phyloP scores from a whole-genome alignment of 1,140 invertebrate genomes.

The Drosophila erecta region DNA sequence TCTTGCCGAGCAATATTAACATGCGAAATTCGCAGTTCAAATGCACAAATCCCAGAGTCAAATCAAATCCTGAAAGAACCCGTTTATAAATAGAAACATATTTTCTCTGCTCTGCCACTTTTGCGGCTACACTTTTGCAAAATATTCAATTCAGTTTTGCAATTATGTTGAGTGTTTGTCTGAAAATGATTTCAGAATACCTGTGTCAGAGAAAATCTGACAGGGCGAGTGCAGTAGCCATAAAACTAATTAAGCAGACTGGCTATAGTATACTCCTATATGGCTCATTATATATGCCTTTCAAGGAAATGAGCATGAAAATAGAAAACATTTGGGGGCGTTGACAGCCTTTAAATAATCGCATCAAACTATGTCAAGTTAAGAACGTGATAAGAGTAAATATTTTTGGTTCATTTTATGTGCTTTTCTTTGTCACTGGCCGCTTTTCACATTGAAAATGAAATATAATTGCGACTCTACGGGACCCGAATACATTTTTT shows the following conservation, averaged over 20 bases:
- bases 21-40: slow-evolving; percentile 1
- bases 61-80: slow-evolving; percentile 3
- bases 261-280: background rate
- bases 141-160: background rate
- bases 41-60: background rate
- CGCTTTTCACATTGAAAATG: slow-evolving; percentile 26
- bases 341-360: slow-evolving; percentile 37
- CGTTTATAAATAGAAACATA: slow-evolving; percentile 27
- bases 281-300: slow-evolving; percentile 11
- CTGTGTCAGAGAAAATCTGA: slow-evolving; percentile 11
- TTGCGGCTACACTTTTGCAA: background rate
- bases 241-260: slow-evolving; percentile 38
- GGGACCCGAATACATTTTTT: slow-evolving; percentile 2
- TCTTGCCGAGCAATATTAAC: slow-evolving; percentile 9
- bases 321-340: slow-evolving; percentile 17
- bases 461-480: slow-evolving; percentile 9
- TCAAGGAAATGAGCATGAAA: slow-evolving; percentile 18
- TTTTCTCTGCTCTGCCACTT: slow-evolving; percentile 27
- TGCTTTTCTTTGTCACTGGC: slow-evolving; percentile 39
- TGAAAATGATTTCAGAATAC: slow-evolving; percentile 9
- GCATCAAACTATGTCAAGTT: slow-evolving; percentile 44
- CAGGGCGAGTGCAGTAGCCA: slow-evolving; percentile 29
- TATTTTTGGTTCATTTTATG: slow-evolving; percentile 4
- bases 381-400: slow-evolving; percentile 15
- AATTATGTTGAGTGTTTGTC: slow-evolving; percentile 10